Evolutionary conservation across 1,140 invertebrate species (phyloP).

Genomic region (Procambarus clarkii): DNA sequence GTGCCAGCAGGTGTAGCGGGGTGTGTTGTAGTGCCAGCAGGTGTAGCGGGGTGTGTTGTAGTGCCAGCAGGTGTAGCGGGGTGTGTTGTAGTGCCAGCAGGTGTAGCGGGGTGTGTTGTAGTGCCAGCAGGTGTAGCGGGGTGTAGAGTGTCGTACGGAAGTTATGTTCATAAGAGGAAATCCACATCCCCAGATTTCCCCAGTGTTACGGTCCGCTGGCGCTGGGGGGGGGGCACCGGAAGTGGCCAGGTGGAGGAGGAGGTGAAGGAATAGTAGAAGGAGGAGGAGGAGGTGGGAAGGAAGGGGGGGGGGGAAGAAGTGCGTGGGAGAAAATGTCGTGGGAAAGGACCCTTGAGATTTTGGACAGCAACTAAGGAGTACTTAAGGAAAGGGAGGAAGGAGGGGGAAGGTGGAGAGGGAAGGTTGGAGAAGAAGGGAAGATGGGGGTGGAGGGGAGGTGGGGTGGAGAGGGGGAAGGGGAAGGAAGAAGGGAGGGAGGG

Average conservation of each 20-base stretch:
- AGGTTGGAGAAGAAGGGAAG: neutral
- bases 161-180: neutral
- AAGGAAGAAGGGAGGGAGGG: neutral
- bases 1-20: too few species aligned
- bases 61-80: too few species aligned
- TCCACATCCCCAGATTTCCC: neutral
- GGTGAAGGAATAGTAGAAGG: neutral
- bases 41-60: neutral
- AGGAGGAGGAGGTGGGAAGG: neutral
- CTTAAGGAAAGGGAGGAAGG: neutral
- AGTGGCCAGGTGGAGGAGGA: conserved; percentile 2
- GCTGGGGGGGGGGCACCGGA: neutral
- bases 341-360: neutral
- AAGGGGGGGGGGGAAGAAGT: neutral
- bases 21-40: neutral
- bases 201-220: neutral
- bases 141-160: neutral
- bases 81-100: too few species aligned
- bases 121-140: too few species aligned
- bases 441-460: neutral
- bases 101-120: too few species aligned
- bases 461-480: neutral
- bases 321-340: neutral
- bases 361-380: too few species aligned
- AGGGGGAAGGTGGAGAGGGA: neutral